Evolutionary conservation across 1,140 invertebrate species (phyloP), one percentile per base, ranked within the genome.

Genomic region (Meloidogyne floridensis): DNA sequence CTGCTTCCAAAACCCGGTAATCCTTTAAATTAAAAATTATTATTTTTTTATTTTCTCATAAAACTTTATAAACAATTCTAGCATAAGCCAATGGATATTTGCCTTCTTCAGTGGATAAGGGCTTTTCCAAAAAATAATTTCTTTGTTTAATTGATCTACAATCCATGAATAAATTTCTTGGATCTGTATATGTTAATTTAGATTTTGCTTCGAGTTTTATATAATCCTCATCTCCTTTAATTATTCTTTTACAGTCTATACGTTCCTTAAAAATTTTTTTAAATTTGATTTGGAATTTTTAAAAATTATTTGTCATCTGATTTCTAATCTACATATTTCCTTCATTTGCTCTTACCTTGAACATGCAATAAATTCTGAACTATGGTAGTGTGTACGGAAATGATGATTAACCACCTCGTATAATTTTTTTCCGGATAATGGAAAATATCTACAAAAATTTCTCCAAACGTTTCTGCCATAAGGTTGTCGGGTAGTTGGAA

Each of bases 61-160:
- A 32, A 32, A 80, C 80, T 43, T 82, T 78, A 43, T 81, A 80
- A 11, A 81, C 77, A 81, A 81, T 81, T 13, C 78, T 9, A 42
- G 76, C 78, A 32, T 75, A 75, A 15, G 78, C 78, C 42, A 80
- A 20, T 15, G 78, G 78, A 70, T 20, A 80, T 47, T 75, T 65
- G 15, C 15, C 20, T 53, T 59, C 51, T 54, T 77, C 75, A 47
- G 4, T 47, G 5, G 32, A 56, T 20, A 73, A n/a, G 6, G 20
- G n/a, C 4, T 81, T 53, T 10, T 10, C 7, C 72, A 69, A 20
- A 42, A 80, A 80, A 81, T 80, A 80, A 42, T 79, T 80, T 54
- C 78, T 80, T 43, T 20, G 3, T 13, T 75, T 59, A 11, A 80
- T 80, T 10, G 69, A 69, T 1, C 42, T 70, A 32, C 78, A 80